Conservation (phyloP, 2,797 vertebrate genomes). For the Sebastes trivittatus region DNA sequence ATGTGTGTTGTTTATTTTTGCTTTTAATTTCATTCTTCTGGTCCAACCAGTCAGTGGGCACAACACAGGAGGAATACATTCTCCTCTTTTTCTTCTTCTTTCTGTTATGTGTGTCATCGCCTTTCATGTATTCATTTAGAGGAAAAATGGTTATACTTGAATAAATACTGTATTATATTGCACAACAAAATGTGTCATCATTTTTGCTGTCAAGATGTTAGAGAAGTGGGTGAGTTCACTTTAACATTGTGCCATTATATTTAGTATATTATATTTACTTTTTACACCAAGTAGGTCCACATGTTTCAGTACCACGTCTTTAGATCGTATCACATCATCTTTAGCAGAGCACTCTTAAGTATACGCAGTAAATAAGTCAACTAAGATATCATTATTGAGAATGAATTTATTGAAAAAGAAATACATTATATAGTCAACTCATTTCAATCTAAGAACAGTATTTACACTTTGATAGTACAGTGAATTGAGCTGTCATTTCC, state of each 20-base stretch:
- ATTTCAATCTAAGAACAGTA: neutral
- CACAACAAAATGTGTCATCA: slow-evolving; percentile 4
- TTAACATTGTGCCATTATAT: neutral
- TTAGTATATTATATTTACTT: neutral
- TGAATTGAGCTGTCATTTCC: neutral
- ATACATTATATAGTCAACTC: neutral
- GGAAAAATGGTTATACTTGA: slow-evolving; percentile 53
- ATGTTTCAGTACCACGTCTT: neutral
- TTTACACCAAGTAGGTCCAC: neutral
- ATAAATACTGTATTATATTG: slow-evolving; percentile 42
- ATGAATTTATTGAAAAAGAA: slow-evolving; percentile 12
- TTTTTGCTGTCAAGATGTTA: neutral
- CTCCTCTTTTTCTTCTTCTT: neutral
- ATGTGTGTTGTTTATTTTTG: slow-evolving; percentile 2
- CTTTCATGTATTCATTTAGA: slow-evolving; percentile 7
- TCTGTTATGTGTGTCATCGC: neutral
- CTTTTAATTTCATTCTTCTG: slow-evolving; percentile 6
- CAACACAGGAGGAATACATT: neutral
- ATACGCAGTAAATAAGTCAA: neutral
- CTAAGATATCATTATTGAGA: neutral
- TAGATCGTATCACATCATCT: neutral
- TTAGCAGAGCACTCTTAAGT: neutral
- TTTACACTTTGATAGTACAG: neutral
- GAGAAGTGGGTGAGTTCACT: neutral
- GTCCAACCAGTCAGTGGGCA: neutral